Evolutionary conservation across 2,797 vertebrate genomes (phyloP).

Genomic region (Urophycis tenuis): DNA sequence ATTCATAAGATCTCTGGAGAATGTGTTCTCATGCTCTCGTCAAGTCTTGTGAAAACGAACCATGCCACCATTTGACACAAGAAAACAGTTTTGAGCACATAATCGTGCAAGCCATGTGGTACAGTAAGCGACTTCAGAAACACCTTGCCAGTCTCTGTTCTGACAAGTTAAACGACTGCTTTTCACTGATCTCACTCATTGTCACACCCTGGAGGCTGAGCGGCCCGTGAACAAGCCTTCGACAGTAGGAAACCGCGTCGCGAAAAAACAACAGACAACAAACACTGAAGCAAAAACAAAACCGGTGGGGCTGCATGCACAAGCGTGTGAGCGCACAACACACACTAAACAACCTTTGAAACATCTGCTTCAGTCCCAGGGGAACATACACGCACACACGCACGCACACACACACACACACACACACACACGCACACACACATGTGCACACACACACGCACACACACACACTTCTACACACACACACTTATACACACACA

Average conservation of each 20-base stretch:
- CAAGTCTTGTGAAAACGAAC: background rate
- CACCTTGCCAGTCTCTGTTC: background rate
- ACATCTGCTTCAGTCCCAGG: background rate
- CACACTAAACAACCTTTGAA: background rate
- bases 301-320: background rate
- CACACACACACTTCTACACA: background rate
- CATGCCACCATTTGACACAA: too few species aligned
- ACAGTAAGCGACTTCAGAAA: background rate
- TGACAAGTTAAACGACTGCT: background rate
- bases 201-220: background rate
- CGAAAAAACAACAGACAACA: background rate
- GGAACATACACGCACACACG: slow-evolving; percentile 2
- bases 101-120: background rate
- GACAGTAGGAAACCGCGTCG: background rate
- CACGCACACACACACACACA: slow-evolving; percentile 16
- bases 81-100: background rate
- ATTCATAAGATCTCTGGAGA: background rate
- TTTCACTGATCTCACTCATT: background rate
- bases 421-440: slow-evolving; percentile 21
- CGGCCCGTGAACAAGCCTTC: background rate
- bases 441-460: slow-evolving; percentile 6
- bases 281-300: background rate
- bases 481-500: slow-evolving; percentile 3
- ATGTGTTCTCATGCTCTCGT: background rate
- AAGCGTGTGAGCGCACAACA: background rate